Evolutionary conservation across 2,113 vertebrate genomes (phyloP).

Genomic region (Notechis scutatus): DNA sequence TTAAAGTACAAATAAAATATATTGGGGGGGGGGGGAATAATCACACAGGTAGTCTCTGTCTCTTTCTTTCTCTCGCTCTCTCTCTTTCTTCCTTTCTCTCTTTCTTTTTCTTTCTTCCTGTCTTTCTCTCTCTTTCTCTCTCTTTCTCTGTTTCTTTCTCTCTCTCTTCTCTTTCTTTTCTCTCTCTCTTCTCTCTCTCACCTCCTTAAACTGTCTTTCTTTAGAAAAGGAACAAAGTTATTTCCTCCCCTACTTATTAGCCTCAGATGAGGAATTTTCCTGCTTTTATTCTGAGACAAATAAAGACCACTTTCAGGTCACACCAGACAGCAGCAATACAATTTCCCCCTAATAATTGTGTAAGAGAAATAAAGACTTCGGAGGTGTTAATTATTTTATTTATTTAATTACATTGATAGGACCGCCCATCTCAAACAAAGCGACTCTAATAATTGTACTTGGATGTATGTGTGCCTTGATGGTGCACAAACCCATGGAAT

Average conservation of each 20-base stretch:
- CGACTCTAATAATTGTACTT: background rate
- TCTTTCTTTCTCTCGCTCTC: too few relatives aligned
- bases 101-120: background rate
- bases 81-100: too few relatives aligned
- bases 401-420: background rate
- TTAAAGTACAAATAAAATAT: background rate
- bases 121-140: background rate
- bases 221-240: background rate
- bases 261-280: background rate
- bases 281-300: background rate
- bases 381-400: background rate
- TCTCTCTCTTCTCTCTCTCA: background rate
- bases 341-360: background rate
- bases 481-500: background rate
- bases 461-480: background rate
- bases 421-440: background rate
- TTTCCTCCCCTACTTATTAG: background rate
- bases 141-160: too few relatives aligned
- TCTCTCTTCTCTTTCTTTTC: too few relatives aligned
- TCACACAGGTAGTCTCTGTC: too few relatives aligned
- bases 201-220: background rate
- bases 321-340: background rate
- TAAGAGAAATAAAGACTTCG: background rate
- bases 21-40: background rate
- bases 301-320: background rate